phyloP scores from a whole-genome alignment of 2,797 vertebrate genomes.

The Microchirus variegatus region DNA sequence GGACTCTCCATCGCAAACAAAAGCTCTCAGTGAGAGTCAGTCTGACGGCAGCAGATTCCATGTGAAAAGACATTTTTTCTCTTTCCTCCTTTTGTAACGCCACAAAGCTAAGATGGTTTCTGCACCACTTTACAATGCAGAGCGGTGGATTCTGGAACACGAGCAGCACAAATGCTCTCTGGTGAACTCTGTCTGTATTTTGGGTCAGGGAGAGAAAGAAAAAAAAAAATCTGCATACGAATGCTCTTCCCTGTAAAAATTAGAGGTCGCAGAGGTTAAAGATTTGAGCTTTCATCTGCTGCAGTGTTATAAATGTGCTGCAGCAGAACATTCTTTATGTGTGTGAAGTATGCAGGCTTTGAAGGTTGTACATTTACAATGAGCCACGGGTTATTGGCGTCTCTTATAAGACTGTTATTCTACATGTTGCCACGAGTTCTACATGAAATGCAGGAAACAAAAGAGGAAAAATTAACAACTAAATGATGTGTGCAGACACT shows the following conservation, averaged over 20 bases:
- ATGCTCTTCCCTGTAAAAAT: conserved; percentile 20
- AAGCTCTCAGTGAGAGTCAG: conserved; percentile 37
- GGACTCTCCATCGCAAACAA: conserved; percentile 48
- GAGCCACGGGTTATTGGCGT: conserved; percentile 17
- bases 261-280: conserved; percentile 3
- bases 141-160: conserved; percentile 42
- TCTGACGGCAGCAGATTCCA: conserved; percentile 51
- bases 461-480: conserved; percentile 29
- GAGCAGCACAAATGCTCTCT: conserved; percentile 25
- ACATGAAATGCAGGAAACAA: conserved; percentile 25
- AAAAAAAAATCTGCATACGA: neutral
- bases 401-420: conserved; percentile 29
- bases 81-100: conserved; percentile 34
- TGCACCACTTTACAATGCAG: conserved; percentile 28
- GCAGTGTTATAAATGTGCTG: conserved; percentile 29
- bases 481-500: neutral
- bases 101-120: conserved; percentile 43
- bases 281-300: conserved; percentile 26
- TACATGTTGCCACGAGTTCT: conserved; percentile 25
- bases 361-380: conserved; percentile 30
- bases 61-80: conserved; percentile 40
- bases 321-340: conserved; percentile 27
- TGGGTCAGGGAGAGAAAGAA: neutral
- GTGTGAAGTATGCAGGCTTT: conserved; percentile 29
- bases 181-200: conserved; percentile 25